Percentiles rank a stretch among this genome's conserved stretches.
These are phyloP conservation scores for Dryococelus australis DNA, from an alignment of 2,888 invertebrate species.

Conservation along the genomic window DNA sequence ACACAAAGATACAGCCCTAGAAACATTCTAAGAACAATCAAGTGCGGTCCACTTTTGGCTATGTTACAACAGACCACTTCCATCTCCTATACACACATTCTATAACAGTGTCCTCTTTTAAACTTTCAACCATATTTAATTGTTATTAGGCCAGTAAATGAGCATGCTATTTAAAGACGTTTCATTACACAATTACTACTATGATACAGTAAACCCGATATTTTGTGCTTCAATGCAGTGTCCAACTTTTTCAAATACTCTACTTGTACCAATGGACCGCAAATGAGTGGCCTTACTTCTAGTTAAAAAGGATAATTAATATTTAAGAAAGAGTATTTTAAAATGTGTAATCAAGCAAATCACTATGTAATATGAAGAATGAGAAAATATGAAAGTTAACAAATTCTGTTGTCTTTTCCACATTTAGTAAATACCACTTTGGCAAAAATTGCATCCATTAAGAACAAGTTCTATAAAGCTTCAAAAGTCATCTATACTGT, in stretches of 20 bases:
- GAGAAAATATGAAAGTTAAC: conserved; percentile 48
- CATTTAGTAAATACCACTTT: conserved; percentile 47
- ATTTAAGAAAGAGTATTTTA: conserved; percentile 48
- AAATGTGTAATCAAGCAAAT: conserved; percentile 48
- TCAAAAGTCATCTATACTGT: conserved; percentile 48
- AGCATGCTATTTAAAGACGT: conserved; percentile 33
- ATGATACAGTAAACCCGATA: conserved; percentile 35
- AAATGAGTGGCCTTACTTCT: conserved; percentile 47
- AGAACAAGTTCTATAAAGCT: conserved; percentile 48
- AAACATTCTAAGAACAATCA: conserved; percentile 47
- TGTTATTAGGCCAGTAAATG: conserved; percentile 46
- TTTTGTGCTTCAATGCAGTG: conserved; percentile 40
- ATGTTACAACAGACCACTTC: background rate
- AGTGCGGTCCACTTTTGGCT: conserved; percentile 45
- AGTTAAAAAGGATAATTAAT: conserved; percentile 46
- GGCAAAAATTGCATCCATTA: conserved; percentile 47
- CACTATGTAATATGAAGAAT: conserved; percentile 46
- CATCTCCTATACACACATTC: background rate
- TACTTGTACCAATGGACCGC: conserved; percentile 42
- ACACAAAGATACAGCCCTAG: conserved; percentile 49
- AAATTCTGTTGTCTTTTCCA: conserved; percentile 44
- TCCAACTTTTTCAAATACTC: background rate
- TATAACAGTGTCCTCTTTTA: background rate
- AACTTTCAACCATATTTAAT: conserved; percentile 26
- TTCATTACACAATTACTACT: conserved; percentile 20